Evolutionary conservation across 2,797 vertebrate genomes (phyloP), one percentile per base, ranked within the genome.

Genomic region (Phylloscopus collybita): DNA sequence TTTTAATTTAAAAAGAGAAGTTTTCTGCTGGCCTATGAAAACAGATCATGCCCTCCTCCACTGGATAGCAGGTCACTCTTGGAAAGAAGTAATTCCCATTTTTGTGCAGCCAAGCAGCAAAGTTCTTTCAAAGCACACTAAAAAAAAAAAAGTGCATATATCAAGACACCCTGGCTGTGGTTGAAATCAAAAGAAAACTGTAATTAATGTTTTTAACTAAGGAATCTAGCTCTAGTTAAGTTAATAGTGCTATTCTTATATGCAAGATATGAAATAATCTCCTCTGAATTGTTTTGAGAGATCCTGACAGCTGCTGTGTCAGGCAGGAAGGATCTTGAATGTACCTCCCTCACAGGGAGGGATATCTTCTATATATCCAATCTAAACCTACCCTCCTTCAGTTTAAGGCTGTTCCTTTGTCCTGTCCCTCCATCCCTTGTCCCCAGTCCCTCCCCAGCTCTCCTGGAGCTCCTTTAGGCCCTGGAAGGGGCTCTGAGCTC

Each of bases 61-160:
- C 51, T 65, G 62, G 81, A 7, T 62, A 83, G 69, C 34, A 69
- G 79, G 30, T 75, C 69, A 38, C 49, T 91, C 49, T 67, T 88
- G 79, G 65, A 94, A 92, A 73, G 49, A 84, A 78, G 16, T 88
- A 44, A 86, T 86, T 84, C 59, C 32, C 59, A 22, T 84, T 95
- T 94, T 82, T 92, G 82, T 17, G 36, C 89, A 97, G 66, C 86
- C 95, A 95, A 86, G 88, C 90, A 84, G 44, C 62, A 76, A 90
- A 60, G 30, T 92, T 95, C 53, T 74, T 91, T 80, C 66, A 79
- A 80, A 93, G 42, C 65, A 30, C 0, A 0, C 51, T 60, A 38
- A 62, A 89, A 91, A 87, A 95, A 95, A 70, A 65, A 30, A 87
- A 86, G 40, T 44, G 13, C 36, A n/a, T 88, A 3, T 82, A 83